These are phyloP conservation scores for Acipenser ruthenus DNA, from an alignment of 2,797 vertebrate species.

Conservation along the genomic window DNA sequence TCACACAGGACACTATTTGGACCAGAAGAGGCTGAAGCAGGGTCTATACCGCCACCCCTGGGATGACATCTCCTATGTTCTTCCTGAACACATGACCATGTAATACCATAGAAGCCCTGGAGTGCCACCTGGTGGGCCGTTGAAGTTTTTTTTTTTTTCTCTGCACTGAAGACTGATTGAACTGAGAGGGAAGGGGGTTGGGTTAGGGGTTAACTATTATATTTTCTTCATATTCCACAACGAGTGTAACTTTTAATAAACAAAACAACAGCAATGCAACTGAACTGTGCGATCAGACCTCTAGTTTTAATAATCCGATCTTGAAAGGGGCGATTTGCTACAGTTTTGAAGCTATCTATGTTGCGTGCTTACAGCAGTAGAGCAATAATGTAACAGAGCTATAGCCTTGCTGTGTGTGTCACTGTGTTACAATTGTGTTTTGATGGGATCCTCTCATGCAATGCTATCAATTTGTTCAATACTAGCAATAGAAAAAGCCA, in stretches of 20 bases:
- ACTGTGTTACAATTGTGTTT: slow-evolving; percentile 9
- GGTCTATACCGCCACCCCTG: slow-evolving; percentile 94
- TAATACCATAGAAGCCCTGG: slow-evolving; percentile 42
- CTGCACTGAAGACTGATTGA: background rate
- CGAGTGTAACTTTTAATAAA: background rate
- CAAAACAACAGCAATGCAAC: slow-evolving; percentile 1
- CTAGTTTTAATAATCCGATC: no score
- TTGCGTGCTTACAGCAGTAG: background rate
- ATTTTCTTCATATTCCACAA: background rate
- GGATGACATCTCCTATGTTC: slow-evolving; percentile 96
- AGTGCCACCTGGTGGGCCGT: background rate
- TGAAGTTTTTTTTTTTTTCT: no score
- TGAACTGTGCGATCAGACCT: background rate
- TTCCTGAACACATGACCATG: slow-evolving; percentile 97
- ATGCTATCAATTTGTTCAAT: no score
- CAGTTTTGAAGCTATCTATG: background rate
- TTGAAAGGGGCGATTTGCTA: background rate
- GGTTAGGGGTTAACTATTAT: background rate
- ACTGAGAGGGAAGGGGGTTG: background rate
- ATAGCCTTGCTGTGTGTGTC: slow-evolving; percentile 5
- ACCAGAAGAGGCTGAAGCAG: slow-evolving; percentile 96
- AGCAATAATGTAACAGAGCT: background rate
- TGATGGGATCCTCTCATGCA: slow-evolving; percentile 15
- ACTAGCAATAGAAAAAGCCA: no score
- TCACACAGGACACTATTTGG: slow-evolving; percentile 85